Evolutionary conservation across 2,797 vertebrate genomes (phyloP).

Genomic region (Lacerta bilineata): DNA sequence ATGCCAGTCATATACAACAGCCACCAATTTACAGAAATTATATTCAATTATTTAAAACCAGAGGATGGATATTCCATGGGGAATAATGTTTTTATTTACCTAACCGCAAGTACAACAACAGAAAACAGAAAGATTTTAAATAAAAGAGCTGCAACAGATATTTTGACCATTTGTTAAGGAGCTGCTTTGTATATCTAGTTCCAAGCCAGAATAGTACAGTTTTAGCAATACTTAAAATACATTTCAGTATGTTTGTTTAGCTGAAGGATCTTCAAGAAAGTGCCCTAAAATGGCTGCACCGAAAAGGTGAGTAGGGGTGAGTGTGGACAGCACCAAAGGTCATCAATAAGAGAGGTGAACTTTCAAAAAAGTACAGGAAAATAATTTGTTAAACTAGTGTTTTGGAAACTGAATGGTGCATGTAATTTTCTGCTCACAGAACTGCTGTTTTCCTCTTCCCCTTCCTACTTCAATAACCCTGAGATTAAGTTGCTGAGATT

Average conservation of each 20-base stretch:
- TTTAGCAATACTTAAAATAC: neutral
- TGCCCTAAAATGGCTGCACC: neutral
- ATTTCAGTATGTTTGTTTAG: neutral
- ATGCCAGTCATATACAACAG: constrained; percentile 82
- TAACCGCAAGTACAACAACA: constrained; percentile 62
- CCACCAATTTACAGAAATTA: constrained; percentile 82
- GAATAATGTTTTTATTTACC: constrained; percentile 77
- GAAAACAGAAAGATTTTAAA: constrained; percentile 53
- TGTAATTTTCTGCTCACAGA: too few species aligned
- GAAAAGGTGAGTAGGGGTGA: neutral
- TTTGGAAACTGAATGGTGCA: too few species aligned
- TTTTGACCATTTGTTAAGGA: constrained; percentile 27
- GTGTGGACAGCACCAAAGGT: neutral
- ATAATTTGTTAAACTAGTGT: neutral
- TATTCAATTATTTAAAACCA: constrained; percentile 80
- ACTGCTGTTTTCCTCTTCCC: neutral
- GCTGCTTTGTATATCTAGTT: neutral
- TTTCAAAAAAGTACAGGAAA: neutral
- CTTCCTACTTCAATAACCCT: neutral
- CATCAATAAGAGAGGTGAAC: neutral
- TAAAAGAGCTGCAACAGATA: constrained; percentile 24
- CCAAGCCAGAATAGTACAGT: neutral
- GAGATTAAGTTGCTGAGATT: neutral
- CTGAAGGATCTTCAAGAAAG: neutral
- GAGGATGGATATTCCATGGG: constrained; percentile 69